Conservation (phyloP, 2,888 invertebrate genomes). For the Polylopha cassiicola region DNA sequence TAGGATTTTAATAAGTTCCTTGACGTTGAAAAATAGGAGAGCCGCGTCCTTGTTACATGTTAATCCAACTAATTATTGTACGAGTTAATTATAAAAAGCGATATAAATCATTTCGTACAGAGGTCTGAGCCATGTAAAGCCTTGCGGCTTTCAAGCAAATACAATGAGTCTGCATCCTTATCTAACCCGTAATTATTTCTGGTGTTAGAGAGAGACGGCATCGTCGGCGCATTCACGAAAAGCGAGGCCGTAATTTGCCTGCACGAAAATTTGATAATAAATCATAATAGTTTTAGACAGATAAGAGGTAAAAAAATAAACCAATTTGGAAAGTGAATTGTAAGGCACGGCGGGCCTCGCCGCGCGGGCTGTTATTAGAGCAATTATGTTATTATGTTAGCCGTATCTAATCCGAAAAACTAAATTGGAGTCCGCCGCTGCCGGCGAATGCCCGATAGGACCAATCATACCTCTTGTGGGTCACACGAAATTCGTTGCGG, state of each 20-base stretch:
- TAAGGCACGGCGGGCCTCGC: slow-evolving; percentile 68
- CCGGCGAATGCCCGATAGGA: slow-evolving; percentile 73
- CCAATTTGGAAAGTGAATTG: slow-evolving; percentile 78
- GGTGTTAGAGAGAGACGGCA: slow-evolving; percentile 49
- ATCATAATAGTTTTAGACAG: slow-evolving; percentile 77
- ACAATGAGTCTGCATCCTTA: slow-evolving; percentile 56
- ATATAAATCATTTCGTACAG: slow-evolving; percentile 66
- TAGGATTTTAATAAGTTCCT: slow-evolving; percentile 45
- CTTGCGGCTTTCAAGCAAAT: slow-evolving; percentile 59
- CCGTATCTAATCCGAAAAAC: slow-evolving; percentile 77
- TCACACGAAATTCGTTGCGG: slow-evolving; percentile 77
- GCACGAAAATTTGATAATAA: slow-evolving; percentile 76
- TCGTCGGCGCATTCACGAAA: slow-evolving; percentile 51
- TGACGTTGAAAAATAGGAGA: slow-evolving; percentile 52
- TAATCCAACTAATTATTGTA: slow-evolving; percentile 68
- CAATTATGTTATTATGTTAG: slow-evolving; percentile 77
- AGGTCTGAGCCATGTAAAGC: slow-evolving; percentile 50
- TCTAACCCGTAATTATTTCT: slow-evolving; percentile 37
- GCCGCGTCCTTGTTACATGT: slow-evolving; percentile 51
- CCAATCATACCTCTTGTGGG: slow-evolving; percentile 72
- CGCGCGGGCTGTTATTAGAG: slow-evolving; percentile 71
- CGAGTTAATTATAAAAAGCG: slow-evolving; percentile 66
- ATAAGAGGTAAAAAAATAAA: slow-evolving; percentile 70
- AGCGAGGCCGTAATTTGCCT: slow-evolving; percentile 70
- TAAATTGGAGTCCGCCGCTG: slow-evolving; percentile 75